Evolutionary conservation across 1,140 invertebrate species (phyloP), one percentile per base, ranked within the genome.

Genomic region (Anastatus disparis): DNA sequence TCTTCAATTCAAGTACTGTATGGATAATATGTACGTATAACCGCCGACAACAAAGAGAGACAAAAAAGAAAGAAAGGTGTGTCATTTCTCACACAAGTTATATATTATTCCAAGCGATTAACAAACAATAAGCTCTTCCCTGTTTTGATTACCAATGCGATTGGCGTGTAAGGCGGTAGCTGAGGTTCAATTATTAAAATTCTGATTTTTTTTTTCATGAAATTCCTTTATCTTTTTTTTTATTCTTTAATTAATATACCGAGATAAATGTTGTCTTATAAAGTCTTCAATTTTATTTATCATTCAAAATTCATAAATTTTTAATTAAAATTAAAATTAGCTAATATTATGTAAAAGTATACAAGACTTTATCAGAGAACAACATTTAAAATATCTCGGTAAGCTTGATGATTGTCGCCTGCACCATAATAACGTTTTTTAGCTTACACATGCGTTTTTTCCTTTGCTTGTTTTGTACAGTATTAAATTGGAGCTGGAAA

Each of bases 401-500:
- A n/a, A 50, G 4, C 15, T 24, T 24, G n/a, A 35, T 35, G 31
- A 35, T 35, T 35, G 31, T 35, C 31, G 31, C 31, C 31, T 35
- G 31, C 31, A 35, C 31, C n/a, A 35, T 35, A 35, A 35, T 35
- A 35, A 35, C 4, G 31, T 35, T 38, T 27, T 40, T 44, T 2
- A n/a, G n/a, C 10, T 61, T 44, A 8, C 38, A 22, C 24, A 35
- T 35, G 31, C 31, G 31, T 78, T 84, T 84, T 85, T 79, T 75
- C 84, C 78, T 77, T 84, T 84, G 80, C 77, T 78, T 84, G 83
- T 81, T 86, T 76, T 84, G 87, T 89, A 77, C 89, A 93, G 92
- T 88, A 90, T 93, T 87, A 94, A 93, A 87, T 89, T 93, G 87
- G 92, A 93, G 89, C 91, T 92, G 86, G 96, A 98, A 88, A 98